phyloP scores from a whole-genome alignment of 2,888 invertebrate species.

The Schrankia costaestrigalis region DNA sequence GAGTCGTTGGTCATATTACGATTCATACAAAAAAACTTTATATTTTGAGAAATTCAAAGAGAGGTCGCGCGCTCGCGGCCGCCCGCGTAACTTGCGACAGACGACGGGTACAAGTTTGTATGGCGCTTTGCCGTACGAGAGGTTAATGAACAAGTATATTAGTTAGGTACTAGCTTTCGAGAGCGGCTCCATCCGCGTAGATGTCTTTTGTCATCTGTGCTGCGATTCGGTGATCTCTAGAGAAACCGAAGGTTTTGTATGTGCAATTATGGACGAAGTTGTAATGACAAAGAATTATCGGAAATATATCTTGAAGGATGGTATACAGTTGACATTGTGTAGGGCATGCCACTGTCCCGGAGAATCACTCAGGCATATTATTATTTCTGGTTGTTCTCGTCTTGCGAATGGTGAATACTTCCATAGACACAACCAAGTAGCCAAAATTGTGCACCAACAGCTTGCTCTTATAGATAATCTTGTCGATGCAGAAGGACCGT shows the following conservation, averaged over 20 bases:
- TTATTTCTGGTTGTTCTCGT: neutral
- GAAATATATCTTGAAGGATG: conserved; percentile 2
- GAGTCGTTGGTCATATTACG: no score
- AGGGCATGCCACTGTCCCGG: no score
- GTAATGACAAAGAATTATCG: conserved; percentile 1
- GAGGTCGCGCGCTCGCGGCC: no score
- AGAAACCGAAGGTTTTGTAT: conserved; percentile 1
- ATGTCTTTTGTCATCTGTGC: neutral
- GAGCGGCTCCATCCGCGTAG: no score
- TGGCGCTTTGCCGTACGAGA: no score
- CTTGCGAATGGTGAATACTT: conserved; percentile 5
- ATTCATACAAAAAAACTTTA: no score
- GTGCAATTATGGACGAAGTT: conserved; percentile 1
- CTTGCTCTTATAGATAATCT: neutral
- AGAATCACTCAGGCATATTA: neutral
- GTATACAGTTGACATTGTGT: no score
- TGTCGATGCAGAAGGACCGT: neutral
- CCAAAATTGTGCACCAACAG: conserved; percentile 2
- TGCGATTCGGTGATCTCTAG: neutral
- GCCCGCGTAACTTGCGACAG: no score
- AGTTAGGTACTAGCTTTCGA: no score
- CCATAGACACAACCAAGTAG: conserved; percentile 4
- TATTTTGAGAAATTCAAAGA: no score
- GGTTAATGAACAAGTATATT: no score
- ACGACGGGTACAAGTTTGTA: no score